Percentiles rank a stretch among this genome's conserved stretches.
Conservation (phyloP, 2,797 vertebrate genomes). For the Champsocephalus gunnari region DNA sequence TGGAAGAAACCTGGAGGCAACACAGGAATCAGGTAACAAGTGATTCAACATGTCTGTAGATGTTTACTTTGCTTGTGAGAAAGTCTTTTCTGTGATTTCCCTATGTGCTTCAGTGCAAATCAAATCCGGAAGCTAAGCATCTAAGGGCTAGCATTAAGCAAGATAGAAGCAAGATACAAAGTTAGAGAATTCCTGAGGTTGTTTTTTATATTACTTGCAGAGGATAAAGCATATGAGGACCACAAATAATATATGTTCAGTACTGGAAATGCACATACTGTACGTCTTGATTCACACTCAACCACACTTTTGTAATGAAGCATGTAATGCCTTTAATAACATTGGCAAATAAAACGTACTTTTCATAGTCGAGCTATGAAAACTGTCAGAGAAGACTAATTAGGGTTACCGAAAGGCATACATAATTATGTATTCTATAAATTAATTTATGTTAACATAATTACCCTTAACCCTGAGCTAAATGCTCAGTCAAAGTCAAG, state of each 20-base stretch:
- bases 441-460: slow-evolving; percentile 15
- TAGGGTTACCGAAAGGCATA: slow-evolving; percentile 29
- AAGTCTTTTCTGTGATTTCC: neutral
- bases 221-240: neutral
- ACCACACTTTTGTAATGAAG: slow-evolving; percentile 61
- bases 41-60: slow-evolving; percentile 34
- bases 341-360: slow-evolving; percentile 50
- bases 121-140: slow-evolving; percentile 6
- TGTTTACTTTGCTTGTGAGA: slow-evolving; percentile 26
- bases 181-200: neutral
- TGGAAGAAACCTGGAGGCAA: slow-evolving; percentile 39
- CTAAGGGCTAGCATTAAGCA: neutral
- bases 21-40: slow-evolving; percentile 56
- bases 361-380: slow-evolving; percentile 39
- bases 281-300: slow-evolving; percentile 44
- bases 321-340: slow-evolving; percentile 61
- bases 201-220: slow-evolving; percentile 17
- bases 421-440: slow-evolving; percentile 26
- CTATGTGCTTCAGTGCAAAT: slow-evolving; percentile 6
- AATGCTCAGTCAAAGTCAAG: slow-evolving; percentile 2
- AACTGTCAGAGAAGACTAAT: slow-evolving; percentile 54
- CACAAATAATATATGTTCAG: slow-evolving; percentile 31
- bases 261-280: slow-evolving; percentile 24
- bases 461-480: neutral
- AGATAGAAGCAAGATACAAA: slow-evolving; percentile 12